These are phyloP conservation scores for Cryptocephalus moraei DNA, from an alignment of 2,888 invertebrate genomes.

Conservation along the genomic window DNA sequence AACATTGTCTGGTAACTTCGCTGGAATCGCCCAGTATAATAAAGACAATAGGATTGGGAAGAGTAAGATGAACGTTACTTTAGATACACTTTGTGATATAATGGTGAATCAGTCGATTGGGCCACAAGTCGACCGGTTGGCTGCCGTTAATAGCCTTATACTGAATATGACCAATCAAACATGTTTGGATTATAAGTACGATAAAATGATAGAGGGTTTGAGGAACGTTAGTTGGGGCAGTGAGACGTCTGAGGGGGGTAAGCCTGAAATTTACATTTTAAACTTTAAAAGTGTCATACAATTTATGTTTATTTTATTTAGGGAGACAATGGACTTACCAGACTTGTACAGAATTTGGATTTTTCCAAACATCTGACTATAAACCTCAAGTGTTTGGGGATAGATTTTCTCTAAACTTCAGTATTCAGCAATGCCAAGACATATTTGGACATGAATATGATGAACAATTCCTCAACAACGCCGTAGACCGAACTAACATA, in stretches of 20 bases:
- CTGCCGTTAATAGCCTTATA: constrained; percentile 59
- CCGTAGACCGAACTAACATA: constrained; percentile 63
- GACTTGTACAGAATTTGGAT: constrained; percentile 94
- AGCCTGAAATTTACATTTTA: constrained; percentile 6
- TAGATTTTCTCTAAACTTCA: constrained; percentile 66
- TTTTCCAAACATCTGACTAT: constrained; percentile 78
- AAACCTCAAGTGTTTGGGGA: constrained; percentile 59
- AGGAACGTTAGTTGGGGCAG: constrained; percentile 57
- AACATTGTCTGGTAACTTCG: constrained; percentile 69
- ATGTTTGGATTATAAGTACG: constrained; percentile 78
- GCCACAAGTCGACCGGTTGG: constrained; percentile 58
- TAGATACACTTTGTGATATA: constrained; percentile 69
- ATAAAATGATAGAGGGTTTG: constrained; percentile 60
- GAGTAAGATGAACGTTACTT: constrained; percentile 59
- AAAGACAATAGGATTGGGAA: constrained; percentile 74
- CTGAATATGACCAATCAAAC: constrained; percentile 54
- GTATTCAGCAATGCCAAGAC: constrained; percentile 70
- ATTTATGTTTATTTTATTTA: constrained; percentile 22
- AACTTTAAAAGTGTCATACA: no score
- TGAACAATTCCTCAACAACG: constrained; percentile 47
- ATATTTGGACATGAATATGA: constrained; percentile 71
- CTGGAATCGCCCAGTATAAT: constrained; percentile 89
- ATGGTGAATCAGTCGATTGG: constrained; percentile 54
- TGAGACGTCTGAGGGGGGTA: constrained; percentile 53
- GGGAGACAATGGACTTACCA: constrained; percentile 89